Percentiles rank a stretch among this genome's conserved stretches.
Conservation (phyloP, 1,140 invertebrate genomes). For the Lordiphosa mommai region DNA sequence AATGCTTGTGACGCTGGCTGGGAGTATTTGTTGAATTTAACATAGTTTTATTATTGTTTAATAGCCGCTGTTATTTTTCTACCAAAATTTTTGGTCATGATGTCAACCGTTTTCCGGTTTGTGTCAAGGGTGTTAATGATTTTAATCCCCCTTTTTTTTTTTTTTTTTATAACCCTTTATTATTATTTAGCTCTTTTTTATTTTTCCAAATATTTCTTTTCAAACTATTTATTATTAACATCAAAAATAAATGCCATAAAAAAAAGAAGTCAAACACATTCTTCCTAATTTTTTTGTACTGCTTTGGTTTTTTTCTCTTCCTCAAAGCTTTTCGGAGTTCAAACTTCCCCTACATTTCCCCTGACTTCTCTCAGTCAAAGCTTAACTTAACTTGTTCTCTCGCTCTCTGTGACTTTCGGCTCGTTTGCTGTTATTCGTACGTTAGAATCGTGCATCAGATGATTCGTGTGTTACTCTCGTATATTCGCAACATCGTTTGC, state of each 20-base stretch:
- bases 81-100: conserved; percentile 1
- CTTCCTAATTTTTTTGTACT: too few species aligned
- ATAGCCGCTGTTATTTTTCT: conserved; percentile 1
- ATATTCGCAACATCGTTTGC: conserved; percentile 28
- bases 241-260: too few species aligned
- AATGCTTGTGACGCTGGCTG: too few species aligned
- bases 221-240: too few species aligned
- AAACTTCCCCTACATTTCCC: conserved; percentile 32
- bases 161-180: too few species aligned
- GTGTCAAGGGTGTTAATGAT: neutral
- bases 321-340: conserved; percentile 20
- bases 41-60: too few species aligned
- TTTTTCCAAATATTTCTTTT: too few species aligned
- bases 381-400: neutral
- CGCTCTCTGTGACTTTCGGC: neutral
- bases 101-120: conserved; percentile 6
- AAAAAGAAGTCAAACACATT: too few species aligned
- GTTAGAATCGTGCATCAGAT: conserved; percentile 1
- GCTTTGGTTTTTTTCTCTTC: neutral
- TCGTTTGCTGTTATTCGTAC: conserved; percentile 5
- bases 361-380: conserved; percentile 12
- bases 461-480: conserved; percentile 12
- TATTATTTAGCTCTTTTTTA: too few species aligned
- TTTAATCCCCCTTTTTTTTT: neutral
- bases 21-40: too few species aligned